Evolutionary conservation across 2,888 invertebrate genomes (phyloP), one percentile per base, ranked within the genome.

Genomic region (Hoplodrina ambigua): DNA sequence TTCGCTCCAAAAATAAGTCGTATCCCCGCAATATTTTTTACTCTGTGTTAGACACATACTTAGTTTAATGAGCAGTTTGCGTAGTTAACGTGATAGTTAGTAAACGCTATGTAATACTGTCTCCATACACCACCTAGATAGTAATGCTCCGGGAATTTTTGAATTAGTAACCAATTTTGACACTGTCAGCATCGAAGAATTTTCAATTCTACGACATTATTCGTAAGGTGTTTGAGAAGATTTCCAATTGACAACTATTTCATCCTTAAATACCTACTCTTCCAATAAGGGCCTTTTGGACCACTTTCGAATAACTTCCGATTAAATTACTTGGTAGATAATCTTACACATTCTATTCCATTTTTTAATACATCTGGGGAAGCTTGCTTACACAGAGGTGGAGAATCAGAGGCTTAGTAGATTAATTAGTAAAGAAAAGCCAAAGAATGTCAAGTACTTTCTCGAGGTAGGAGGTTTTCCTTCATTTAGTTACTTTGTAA

Each of bases 381-480:
- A 17, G 17, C 17, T 5, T 46, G 4, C 5, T 15, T 13, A 46
- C 17, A 17, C 46, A 46, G 46, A 46, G 46, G 46, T 46, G 17
- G 17, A 0, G 5, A 46, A 46, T 17, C 5, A 17, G 3, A 4
- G 17, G 17, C 46, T 46, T 50, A 19, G 7, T 11, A 15, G 33
- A 4, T 25, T 37, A 8, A 37, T 37, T 11, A 5, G 6, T 33
- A 46, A 5, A 6, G n/a, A 8, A 25, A 13, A 2, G 44, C 65
- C 52, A 50, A 25, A 52, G 1, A 72, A 64, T 33, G 13, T 33
- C 44, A 72, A 49, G 11, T 20, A 20, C 19, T 17, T 5, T 46
- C 17, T n/a, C 19, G 6, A 17, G 50, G 17, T 50, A 57, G 60
- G 25, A 25, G 25, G 25, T 25, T 25, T 25, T 25, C 25, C 25